Base-by-base conservation (phyloP, 1,140 invertebrate genomes). In the Meteorus sp. region DNA sequence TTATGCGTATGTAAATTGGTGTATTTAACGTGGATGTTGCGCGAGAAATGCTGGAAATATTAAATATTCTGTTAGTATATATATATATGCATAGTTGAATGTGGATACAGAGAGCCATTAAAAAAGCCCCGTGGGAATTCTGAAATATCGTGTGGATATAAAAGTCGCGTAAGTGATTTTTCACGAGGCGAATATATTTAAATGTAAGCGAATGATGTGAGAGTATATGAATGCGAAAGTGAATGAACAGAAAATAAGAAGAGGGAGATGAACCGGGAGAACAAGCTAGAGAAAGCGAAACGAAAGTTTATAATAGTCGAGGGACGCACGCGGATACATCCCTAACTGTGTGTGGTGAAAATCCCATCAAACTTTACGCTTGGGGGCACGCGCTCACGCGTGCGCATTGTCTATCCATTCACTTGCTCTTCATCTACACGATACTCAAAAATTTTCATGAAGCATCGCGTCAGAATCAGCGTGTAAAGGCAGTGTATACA, bases 321-420 rank as follows among this genome's bases (percentile, higher is more conserved):
- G 31, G 54, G 27, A 57, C 45, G 31, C 27, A 50, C 8, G 15
- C 19, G 8, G 20, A 43, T 39, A 54, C 19, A 39, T 41, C 17
- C 9, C 31, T 56, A 13, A 44, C 20, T 33, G 35, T 43, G 31
- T 53, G 48, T 31, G 41, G 57, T 25, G 41, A 19, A 52, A 53
- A 53, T 52, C 50, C 39, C 50, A 53, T 59, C 50, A 57, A 57
- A 57, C 45, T 57, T 57, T 50, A 51, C 45, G 47, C 33, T 57
- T 17, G 23, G 23, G 43, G 45, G 33, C 43, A 56, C 41, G 25
- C 44, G 44, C 45, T n/a, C 23, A n/a, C 22, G 11, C 20, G 9
- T 33, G 29, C 6, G 11, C 6, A 33, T 33, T 33, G 6, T 33
- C 6, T 33, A 6, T 33, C 11, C 29, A 33, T 33, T 33, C 11